These are phyloP conservation scores for Setipinna tenuifilis DNA, from an alignment of 2,797 vertebrate genomes.

Conservation along the genomic window DNA sequence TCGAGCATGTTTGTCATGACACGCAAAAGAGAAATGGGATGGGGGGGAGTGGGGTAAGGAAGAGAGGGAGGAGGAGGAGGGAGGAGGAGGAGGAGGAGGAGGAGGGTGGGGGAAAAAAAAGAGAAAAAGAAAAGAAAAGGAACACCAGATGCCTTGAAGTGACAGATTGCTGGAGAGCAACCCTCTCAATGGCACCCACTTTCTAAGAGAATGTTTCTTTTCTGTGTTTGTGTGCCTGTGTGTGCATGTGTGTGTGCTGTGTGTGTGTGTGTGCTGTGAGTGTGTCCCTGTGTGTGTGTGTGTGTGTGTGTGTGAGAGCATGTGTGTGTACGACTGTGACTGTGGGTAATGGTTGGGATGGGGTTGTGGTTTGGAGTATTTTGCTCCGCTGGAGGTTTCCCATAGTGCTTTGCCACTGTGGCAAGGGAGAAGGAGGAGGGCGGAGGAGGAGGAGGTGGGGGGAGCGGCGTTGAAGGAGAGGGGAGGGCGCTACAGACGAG, in stretches of 20 bases:
- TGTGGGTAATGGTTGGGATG: conserved; percentile 39
- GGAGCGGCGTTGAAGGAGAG: too few relatives aligned
- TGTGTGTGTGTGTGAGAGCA: conserved; percentile 35
- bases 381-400: conserved; percentile 41
- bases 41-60: conserved; percentile 25
- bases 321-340: background rate
- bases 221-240: conserved; percentile 16
- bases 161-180: conserved; percentile 51
- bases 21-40: conserved; percentile 38
- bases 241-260: conserved; percentile 4
- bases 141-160: conserved; percentile 52
- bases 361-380: conserved; percentile 39
- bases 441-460: background rate
- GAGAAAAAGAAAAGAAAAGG: conserved; percentile 36
- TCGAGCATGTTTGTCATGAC: conserved; percentile 48
- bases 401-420: conserved; percentile 39
- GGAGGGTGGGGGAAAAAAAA: conserved; percentile 7
- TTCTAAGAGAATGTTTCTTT: conserved; percentile 38
- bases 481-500: too few relatives aligned
- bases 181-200: conserved; percentile 37
- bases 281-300: conserved; percentile 39
- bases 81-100: background rate
- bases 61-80: background rate
- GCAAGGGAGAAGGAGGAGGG: background rate
- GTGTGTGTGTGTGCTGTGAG: conserved; percentile 17